phyloP scores from a whole-genome alignment of 1,140 invertebrate genomes.

The Amyelois transitella region DNA sequence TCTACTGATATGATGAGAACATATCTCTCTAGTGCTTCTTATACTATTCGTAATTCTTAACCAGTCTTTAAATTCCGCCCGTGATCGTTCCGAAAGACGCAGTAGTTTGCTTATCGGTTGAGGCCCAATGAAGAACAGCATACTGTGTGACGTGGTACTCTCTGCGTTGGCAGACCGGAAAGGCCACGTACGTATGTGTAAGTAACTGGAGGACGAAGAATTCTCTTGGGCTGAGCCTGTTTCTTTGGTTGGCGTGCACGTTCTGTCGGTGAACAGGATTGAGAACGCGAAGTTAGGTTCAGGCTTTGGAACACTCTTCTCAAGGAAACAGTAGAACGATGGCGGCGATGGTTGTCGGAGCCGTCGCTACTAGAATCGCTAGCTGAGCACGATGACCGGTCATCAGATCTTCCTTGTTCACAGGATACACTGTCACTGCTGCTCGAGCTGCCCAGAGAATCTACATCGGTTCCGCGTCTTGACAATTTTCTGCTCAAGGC shows the following conservation, averaged over 20 bases:
- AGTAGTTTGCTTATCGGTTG: conserved; percentile 44
- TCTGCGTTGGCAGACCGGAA: conserved; percentile 85
- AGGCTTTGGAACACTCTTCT: conserved; percentile 82
- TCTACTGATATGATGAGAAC: conserved; percentile 66
- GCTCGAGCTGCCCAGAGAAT: conserved; percentile 76
- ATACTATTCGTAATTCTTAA: conserved; percentile 50
- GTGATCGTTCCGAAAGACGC: conserved; percentile 23
- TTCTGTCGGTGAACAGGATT: conserved; percentile 76
- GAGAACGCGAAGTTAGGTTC: conserved; percentile 77
- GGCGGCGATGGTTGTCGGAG: conserved; percentile 73
- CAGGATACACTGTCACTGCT: conserved; percentile 71
- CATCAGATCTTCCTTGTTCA: conserved; percentile 52
- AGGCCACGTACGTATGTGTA: conserved; percentile 86
- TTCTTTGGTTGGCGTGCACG: conserved; percentile 75
- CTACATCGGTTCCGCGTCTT: conserved; percentile 71
- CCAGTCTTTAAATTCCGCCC: conserved; percentile 62
- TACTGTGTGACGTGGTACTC: conserved; percentile 78
- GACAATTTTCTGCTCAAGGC: conserved; percentile 76
- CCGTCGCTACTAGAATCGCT: conserved; percentile 77
- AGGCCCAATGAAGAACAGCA: conserved; percentile 46
- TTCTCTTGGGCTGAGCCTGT: conserved; percentile 79
- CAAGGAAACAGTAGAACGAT: conserved; percentile 80
- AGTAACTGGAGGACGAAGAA: conserved; percentile 82
- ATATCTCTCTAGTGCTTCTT: conserved; percentile 40
- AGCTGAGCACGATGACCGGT: conserved; percentile 72